Evolutionary conservation across 2,797 vertebrate species (phyloP).

Genomic region (Melanotaenia boesemani): DNA sequence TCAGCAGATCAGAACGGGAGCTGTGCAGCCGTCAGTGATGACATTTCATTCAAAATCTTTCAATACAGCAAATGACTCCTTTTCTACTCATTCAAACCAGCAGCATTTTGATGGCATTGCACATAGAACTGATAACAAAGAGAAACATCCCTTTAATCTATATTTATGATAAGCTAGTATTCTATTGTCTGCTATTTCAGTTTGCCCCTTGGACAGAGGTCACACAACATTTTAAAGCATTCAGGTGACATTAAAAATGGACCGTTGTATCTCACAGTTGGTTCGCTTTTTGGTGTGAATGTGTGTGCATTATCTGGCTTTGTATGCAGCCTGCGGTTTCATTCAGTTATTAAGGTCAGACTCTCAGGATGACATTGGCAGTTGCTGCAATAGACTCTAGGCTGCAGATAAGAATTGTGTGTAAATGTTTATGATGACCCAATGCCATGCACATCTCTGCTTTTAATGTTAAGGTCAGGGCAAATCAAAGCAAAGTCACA

Average conservation of each 20-base stretch:
- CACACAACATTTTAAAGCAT: background rate
- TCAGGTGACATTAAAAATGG: background rate
- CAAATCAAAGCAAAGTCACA: slow-evolving; percentile 27
- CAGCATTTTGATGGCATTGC: slow-evolving; percentile 9
- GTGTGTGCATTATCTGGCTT: slow-evolving; percentile 8
- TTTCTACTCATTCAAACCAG: slow-evolving; percentile 3
- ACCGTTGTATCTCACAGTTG: background rate
- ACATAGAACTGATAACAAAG: slow-evolving; percentile 33
- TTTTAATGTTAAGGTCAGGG: slow-evolving; percentile 42
- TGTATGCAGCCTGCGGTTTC: background rate
- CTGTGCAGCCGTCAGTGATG: no score
- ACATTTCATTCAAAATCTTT: slow-evolving; percentile 2
- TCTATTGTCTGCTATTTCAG: slow-evolving; percentile 6
- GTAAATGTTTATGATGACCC: slow-evolving; percentile 8
- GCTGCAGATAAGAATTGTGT: slow-evolving; percentile 5
- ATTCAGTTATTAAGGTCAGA: slow-evolving; percentile 17
- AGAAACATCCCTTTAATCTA: slow-evolving; percentile 56
- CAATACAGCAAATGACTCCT: background rate
- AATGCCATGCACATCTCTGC: slow-evolving; percentile 20
- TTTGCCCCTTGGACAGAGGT: slow-evolving; percentile 45
- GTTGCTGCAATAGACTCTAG: slow-evolving; percentile 10
- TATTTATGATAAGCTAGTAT: slow-evolving; percentile 19
- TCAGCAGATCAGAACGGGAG: no score
- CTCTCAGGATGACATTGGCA: slow-evolving; percentile 32
- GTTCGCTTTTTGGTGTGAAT: slow-evolving; percentile 3